Conservation (phyloP, 2,113 vertebrate genomes). For the Rhynchomys soricoides region DNA sequence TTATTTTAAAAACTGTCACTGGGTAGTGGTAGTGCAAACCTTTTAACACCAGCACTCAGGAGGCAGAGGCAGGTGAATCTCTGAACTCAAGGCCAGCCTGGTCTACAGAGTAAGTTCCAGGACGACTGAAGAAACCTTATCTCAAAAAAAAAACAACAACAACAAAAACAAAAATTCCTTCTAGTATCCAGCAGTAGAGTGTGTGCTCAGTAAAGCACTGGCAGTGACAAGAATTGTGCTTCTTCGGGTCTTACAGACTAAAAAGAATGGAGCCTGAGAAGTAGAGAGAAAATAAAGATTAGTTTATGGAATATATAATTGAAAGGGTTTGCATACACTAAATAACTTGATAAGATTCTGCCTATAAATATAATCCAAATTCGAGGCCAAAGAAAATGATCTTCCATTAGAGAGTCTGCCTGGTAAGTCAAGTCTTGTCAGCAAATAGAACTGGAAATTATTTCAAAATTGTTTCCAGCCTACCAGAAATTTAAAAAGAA, state of each 20-base stretch:
- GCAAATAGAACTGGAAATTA: constrained; percentile 43
- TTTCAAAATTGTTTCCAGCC: constrained; percentile 45
- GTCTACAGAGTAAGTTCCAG: neutral
- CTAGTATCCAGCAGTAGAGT: constrained; percentile 3
- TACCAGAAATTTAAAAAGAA: constrained; percentile 12
- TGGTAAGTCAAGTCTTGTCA: constrained; percentile 2
- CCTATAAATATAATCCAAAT: neutral
- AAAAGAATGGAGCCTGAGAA: neutral
- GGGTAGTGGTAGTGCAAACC: neutral
- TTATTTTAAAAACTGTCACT: neutral
- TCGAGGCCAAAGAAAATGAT: constrained; percentile 17
- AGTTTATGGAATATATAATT: constrained; percentile 4
- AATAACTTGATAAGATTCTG: neutral
- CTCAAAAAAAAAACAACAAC: neutral
- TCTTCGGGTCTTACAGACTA: neutral
- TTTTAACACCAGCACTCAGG: neutral
- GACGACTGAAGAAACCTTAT: neutral
- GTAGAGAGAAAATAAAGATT: constrained; percentile 32
- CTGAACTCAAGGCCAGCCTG: neutral
- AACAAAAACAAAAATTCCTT: neutral
- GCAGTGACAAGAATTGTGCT: neutral
- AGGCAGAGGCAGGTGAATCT: neutral
- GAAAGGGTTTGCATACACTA: neutral
- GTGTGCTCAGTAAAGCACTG: neutral
- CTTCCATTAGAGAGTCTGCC: constrained; percentile 29